These are phyloP conservation scores for Cynopterus sphinx DNA, from an alignment of 2,797 vertebrate species.

Conservation along the genomic window DNA sequence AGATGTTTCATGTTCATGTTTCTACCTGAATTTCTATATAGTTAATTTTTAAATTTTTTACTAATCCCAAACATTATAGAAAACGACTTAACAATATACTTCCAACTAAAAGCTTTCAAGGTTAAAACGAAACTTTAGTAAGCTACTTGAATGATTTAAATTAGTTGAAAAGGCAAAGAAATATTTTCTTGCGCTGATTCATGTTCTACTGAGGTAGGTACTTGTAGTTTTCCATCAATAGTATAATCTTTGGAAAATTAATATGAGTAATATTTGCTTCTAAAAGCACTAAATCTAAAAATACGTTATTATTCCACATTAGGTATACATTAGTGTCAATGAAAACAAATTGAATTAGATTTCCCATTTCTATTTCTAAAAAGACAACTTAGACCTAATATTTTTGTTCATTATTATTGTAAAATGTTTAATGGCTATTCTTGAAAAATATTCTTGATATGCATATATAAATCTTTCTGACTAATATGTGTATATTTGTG, in stretches of 20 bases:
- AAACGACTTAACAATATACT: background rate
- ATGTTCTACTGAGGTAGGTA: background rate
- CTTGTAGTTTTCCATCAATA: background rate
- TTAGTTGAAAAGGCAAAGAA: background rate
- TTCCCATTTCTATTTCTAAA: conserved; percentile 5
- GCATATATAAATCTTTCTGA: background rate
- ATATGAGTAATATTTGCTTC: background rate
- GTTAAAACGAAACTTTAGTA: background rate
- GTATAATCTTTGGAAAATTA: background rate
- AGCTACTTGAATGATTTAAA: background rate
- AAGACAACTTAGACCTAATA: background rate
- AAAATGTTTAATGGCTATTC: background rate
- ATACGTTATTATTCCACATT: background rate
- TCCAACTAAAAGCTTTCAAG: background rate
- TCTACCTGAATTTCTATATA: background rate
- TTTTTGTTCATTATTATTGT: background rate
- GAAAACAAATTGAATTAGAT: background rate
- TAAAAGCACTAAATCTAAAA: background rate
- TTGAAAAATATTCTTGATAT: background rate
- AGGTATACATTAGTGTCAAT: background rate
- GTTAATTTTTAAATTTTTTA: background rate
- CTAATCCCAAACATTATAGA: background rate
- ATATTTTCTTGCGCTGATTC: background rate
- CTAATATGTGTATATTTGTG: background rate
- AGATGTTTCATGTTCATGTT: background rate